Evolutionary conservation across 2,113 vertebrate species (phyloP), one percentile per base, ranked within the genome.

Genomic region (Calonectris borealis): DNA sequence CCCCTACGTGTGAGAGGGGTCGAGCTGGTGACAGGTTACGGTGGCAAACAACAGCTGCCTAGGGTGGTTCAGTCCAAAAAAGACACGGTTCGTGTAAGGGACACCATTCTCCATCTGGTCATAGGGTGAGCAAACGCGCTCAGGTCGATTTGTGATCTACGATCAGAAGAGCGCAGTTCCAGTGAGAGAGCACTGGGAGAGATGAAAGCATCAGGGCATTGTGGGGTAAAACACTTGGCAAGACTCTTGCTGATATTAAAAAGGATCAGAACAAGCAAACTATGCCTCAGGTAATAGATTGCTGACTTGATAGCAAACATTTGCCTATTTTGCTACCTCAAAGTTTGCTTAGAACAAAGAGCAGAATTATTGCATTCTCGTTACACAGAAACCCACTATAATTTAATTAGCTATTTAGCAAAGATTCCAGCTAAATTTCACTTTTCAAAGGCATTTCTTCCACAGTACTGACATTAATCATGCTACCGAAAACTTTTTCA

Each of bases 371-470:
- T 58, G 46, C 72, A 94, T 69, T 95, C 88, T 73, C 70, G 44
- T 72, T 61, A 94, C 14, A 17, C 32, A 92, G 78, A 94, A 92
- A 79, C 13, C 14, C 62, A 36, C 62, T 69, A 24, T 48, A 91
- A 94, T 77, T 93, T 83, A 82, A 94, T 65, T 49, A 89, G 81
- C 78, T 90, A 21, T 73, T 93, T 73, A 95, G 88, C 51, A 66
- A 71, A 94, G 80, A 82, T 81, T 83, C 70, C 38, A 87, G 86
- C 77, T 91, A 80, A 70, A 96, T 91, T 87, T 83, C 84, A 83
- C 57, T 93, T 93, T 66, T 77, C 83, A 96, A 94, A 95, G 36
- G 42, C 86, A 70, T 77, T 89, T 94, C 29, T 92, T 91, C 49
- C 21, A 58, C 46, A 58, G 46, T 29, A 52, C 84, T 94, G 93